These are phyloP conservation scores for Drosophila formosana DNA, from an alignment of 2,888 invertebrate genomes.

Conservation along the genomic window DNA sequence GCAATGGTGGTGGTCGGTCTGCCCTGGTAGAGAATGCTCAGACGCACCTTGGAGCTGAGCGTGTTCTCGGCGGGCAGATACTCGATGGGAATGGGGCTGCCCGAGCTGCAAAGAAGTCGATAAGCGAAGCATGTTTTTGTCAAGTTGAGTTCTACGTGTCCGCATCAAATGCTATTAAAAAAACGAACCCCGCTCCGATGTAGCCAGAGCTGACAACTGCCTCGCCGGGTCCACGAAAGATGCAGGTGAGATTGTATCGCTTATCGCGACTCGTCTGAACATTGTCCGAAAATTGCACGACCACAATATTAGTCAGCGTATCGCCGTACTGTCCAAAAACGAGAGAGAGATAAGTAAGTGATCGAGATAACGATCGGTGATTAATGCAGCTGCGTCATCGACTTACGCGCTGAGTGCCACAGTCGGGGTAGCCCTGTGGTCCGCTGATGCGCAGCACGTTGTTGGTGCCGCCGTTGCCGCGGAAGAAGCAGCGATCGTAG, in stretches of 20 bases:
- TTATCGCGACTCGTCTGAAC: conserved; percentile 96
- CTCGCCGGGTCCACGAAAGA: conserved; percentile 96
- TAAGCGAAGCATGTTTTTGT: neutral
- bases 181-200: conserved; percentile 93
- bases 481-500: conserved; percentile 95
- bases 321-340: conserved; percentile 90
- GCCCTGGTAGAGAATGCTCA: conserved; percentile 94
- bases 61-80: conserved; percentile 96
- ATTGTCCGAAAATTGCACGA: conserved; percentile 96
- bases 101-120: conserved; percentile 87
- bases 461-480: conserved; percentile 94
- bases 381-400: conserved; percentile 11
- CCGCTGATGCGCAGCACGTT: conserved; percentile 94
- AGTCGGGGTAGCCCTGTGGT: conserved; percentile 96
- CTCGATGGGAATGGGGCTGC: conserved; percentile 96
- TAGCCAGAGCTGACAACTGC: conserved; percentile 97
- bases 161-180: neutral
- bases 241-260: conserved; percentile 95
- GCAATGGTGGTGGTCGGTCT: conserved; percentile 96
- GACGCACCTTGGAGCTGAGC: conserved; percentile 93
- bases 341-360: neutral
- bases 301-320: conserved; percentile 96
- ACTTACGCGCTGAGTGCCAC: conserved; percentile 93
- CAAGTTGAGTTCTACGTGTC: neutral
- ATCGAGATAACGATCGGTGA: conserved; percentile 7